Conservation (phyloP, 2,797 vertebrate species). For the Sebastes umbrosus region DNA sequence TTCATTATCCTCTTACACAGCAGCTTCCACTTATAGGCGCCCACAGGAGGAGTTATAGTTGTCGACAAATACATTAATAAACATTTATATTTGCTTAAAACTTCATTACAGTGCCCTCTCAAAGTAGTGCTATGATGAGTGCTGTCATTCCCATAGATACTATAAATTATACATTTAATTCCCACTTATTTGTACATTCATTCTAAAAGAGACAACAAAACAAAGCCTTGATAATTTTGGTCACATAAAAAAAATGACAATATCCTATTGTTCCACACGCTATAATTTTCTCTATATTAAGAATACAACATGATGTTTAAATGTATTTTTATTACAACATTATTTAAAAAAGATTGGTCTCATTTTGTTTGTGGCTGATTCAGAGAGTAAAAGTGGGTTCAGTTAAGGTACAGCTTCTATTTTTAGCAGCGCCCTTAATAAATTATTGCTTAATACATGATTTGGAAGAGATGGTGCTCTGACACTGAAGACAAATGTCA, state of each 20-base stretch:
- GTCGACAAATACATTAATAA: too few relatives aligned
- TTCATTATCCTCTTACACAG: too few relatives aligned
- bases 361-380: neutral
- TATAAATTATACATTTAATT: neutral
- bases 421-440: neutral
- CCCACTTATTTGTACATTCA: neutral
- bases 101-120: too few relatives aligned
- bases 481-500: constrained; percentile 22
- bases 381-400: neutral
- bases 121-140: too few relatives aligned
- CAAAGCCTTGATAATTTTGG: neutral
- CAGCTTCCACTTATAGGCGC: too few relatives aligned
- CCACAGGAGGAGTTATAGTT: too few relatives aligned
- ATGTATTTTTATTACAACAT: neutral
- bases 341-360: neutral
- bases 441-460: neutral
- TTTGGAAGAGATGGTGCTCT: neutral
- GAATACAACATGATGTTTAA: neutral
- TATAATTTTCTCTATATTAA: neutral
- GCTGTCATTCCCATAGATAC: neutral
- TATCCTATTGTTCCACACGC: neutral
- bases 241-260: neutral
- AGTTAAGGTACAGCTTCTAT: neutral
- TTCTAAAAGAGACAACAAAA: neutral
- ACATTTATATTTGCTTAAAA: too few relatives aligned